These are phyloP conservation scores for Mesodorylaimus sp. DNA, from an alignment of 2,888 invertebrate genomes.

Conservation along the genomic window DNA sequence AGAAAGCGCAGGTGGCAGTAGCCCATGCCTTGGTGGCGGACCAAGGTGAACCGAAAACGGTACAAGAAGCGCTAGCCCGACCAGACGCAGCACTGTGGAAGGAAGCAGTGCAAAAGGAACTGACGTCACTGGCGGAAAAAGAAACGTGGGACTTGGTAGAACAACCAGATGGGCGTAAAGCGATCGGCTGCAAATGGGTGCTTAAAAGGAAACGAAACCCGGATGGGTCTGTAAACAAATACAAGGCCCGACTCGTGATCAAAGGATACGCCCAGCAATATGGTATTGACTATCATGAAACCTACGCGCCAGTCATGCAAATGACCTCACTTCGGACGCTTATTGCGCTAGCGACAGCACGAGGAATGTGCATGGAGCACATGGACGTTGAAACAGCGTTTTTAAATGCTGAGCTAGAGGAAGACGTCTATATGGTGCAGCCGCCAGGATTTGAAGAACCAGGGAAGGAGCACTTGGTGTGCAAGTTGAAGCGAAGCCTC, in stretches of 20 bases:
- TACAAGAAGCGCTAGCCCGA: slow-evolving; percentile 11
- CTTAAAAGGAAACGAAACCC: slow-evolving; percentile 14
- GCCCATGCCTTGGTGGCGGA: no score
- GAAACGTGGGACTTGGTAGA: slow-evolving; percentile 14
- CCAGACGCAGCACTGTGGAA: slow-evolving; percentile 12
- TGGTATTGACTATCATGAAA: slow-evolving; percentile 17
- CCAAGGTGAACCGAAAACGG: slow-evolving; percentile 9
- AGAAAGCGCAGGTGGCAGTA: neutral
- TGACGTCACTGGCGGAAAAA: slow-evolving; percentile 12
- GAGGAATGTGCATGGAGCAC: slow-evolving; percentile 13
- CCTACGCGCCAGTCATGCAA: slow-evolving; percentile 16
- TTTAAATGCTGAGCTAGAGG: slow-evolving; percentile 14
- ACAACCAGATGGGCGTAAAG: slow-evolving; percentile 11
- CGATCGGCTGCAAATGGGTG: slow-evolving; percentile 17
- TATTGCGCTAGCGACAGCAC: slow-evolving; percentile 12
- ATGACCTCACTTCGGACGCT: slow-evolving; percentile 14
- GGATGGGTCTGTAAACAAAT: slow-evolving; percentile 14
- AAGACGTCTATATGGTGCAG: slow-evolving; percentile 17
- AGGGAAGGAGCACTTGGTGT: slow-evolving; percentile 13
- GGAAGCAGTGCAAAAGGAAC: slow-evolving; percentile 12
- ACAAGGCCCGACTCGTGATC: slow-evolving; percentile 16
- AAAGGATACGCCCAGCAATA: slow-evolving; percentile 15
- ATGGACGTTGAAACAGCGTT: slow-evolving; percentile 18
- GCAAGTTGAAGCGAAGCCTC: slow-evolving; percentile 15
- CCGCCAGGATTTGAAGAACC: slow-evolving; percentile 13